Evolutionary conservation across 1,140 invertebrate genomes (phyloP).

Genomic region (Acromyrmex charruanus): DNA sequence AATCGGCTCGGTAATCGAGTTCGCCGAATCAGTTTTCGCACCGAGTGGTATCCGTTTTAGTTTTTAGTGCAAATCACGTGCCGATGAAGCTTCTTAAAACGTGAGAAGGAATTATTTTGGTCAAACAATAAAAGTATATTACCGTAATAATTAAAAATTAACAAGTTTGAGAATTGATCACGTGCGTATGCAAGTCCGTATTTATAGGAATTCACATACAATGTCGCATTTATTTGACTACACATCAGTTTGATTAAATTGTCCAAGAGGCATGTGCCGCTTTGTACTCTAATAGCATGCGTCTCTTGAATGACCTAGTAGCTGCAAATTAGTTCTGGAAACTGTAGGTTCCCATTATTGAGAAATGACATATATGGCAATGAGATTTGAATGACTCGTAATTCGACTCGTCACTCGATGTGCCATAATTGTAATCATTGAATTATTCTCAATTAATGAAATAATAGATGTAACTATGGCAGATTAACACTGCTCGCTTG

Average conservation of each 20-base stretch:
- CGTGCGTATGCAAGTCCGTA: not conserved
- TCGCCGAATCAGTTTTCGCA: not conserved
- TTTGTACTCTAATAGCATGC: constrained; percentile 21
- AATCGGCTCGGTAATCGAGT: constrained; percentile 30
- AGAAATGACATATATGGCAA: not conserved
- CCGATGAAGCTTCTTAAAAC: not conserved
- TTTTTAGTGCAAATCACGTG: not conserved
- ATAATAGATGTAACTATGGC: not conserved
- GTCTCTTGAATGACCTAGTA: constrained; percentile 43
- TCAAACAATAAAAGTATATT: not conserved
- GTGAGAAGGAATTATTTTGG: not conserved
- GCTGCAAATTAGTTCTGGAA: constrained; percentile 48
- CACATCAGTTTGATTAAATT: constrained; percentile 27
- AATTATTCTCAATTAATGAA: not conserved
- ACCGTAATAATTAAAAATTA: not conserved
- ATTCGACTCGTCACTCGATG: constrained; percentile 5
- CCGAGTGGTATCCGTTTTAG: not conserved
- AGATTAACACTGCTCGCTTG: not conserved
- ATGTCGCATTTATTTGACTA: constrained; percentile 14
- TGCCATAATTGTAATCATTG: not conserved
- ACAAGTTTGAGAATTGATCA: not conserved
- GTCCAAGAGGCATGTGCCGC: constrained; percentile 19
- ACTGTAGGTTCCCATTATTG: not conserved
- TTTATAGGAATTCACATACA: not conserved
- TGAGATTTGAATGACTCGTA: constrained; percentile 16